A percentile compares a stretch with the other conserved stretches of the same genome.
These are phyloP conservation scores for Choristoneura rosaceana DNA, from an alignment of 2,888 invertebrate genomes.

Conservation along the genomic window DNA sequence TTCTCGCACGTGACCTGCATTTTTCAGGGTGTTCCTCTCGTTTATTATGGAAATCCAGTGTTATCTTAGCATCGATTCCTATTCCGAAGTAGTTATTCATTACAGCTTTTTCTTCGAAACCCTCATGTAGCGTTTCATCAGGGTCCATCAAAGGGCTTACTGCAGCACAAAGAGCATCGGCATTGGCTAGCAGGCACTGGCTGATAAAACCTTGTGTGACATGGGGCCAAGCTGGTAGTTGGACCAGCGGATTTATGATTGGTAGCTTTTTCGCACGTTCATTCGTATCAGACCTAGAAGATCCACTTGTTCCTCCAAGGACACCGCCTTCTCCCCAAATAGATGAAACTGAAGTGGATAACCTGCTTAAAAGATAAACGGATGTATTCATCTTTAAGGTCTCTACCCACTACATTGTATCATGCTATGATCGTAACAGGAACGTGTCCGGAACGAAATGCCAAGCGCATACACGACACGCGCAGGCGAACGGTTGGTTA, in stretches of 20 bases:
- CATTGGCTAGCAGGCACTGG: constrained; percentile 97
- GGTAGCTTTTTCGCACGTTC: constrained; percentile 90
- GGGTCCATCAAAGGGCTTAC: constrained; percentile 98
- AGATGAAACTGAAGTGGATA: constrained; percentile 83
- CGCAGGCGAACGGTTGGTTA: too few species aligned
- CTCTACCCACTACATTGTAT: too few species aligned
- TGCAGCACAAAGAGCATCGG: constrained; percentile 97
- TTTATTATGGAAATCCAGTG: constrained; percentile 98
- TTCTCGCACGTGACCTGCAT: constrained; percentile 96
- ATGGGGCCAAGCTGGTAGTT: constrained; percentile 95
- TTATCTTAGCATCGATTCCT: constrained; percentile 98
- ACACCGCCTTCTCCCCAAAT: constrained; percentile 79
- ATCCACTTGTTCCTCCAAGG: constrained; percentile 55
- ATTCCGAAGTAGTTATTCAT: constrained; percentile 99
- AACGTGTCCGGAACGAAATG: too few species aligned
- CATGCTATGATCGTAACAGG: too few species aligned
- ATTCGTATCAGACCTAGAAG: constrained; percentile 78
- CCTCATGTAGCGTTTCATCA: constrained; percentile 94
- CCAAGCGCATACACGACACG: too few species aligned
- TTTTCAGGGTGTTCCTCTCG: constrained; percentile 99
- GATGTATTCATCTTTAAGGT: neutral
- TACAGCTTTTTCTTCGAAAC: constrained; percentile 96
- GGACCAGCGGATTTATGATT: constrained; percentile 95
- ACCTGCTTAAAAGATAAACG: constrained; percentile 59
- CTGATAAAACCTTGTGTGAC: constrained; percentile 95